phyloP scores from a whole-genome alignment of 2,797 vertebrate genomes.

The Pseudochirops cupreus region DNA sequence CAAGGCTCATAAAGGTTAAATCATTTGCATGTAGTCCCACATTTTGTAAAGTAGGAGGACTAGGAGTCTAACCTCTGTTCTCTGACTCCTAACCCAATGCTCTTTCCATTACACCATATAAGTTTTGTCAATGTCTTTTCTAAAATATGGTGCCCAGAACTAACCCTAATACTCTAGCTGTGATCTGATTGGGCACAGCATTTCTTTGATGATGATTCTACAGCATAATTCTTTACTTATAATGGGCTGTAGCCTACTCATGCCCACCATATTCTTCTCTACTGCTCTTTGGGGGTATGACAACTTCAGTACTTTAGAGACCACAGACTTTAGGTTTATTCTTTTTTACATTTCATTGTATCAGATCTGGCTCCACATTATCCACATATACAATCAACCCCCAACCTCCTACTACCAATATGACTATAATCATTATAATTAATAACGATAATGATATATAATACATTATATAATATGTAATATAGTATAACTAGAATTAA shows the following conservation, averaged over 20 bases:
- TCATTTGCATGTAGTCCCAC: no score
- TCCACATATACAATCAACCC: background rate
- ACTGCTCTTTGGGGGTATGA: background rate
- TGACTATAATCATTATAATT: background rate
- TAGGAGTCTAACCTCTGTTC: no score
- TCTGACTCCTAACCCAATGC: background rate
- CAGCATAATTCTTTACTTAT: background rate
- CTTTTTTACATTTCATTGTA: background rate
- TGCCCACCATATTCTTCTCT: background rate
- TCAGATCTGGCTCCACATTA: background rate
- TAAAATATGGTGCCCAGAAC: background rate
- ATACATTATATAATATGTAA: constrained; percentile 34
- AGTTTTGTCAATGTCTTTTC: background rate
- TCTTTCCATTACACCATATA: background rate
- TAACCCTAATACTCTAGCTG: background rate
- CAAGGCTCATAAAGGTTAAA: background rate
- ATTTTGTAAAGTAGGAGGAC: background rate
- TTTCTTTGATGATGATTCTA: background rate
- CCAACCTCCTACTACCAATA: background rate
- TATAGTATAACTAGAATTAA: background rate
- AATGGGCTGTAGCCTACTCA: background rate
- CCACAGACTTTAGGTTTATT: background rate
- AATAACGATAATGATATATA: background rate
- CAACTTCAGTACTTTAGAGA: background rate
- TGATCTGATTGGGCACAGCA: background rate